These are phyloP conservation scores for Aplodontia rufa DNA, from an alignment of 2,113 vertebrate genomes.

Conservation along the genomic window DNA sequence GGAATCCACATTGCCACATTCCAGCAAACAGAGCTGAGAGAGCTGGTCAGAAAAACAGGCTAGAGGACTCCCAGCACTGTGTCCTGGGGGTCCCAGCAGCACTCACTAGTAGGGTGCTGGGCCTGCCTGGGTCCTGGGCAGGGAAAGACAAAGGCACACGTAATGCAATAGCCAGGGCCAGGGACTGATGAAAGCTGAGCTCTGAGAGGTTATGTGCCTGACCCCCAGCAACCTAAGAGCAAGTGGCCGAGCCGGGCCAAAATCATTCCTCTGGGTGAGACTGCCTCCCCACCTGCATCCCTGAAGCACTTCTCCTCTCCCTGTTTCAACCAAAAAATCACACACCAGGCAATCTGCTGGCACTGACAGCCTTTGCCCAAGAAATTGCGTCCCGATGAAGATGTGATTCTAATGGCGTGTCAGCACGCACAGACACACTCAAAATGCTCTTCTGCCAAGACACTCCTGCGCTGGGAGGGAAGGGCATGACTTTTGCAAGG, in stretches of 20 bases:
- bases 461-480: not conserved
- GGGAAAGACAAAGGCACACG: not conserved
- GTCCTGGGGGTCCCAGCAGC: not conserved
- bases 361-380: not conserved
- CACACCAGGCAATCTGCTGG: not conserved
- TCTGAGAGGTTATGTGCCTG: not conserved
- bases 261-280: not conserved
- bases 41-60: not conserved
- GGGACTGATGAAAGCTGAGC: not conserved
- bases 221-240: not conserved
- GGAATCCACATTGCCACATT: not conserved
- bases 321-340: conserved; percentile 33
- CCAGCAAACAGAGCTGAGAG: not conserved
- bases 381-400: conserved; percentile 24
- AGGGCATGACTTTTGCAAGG: not conserved
- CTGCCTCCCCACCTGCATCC: not conserved
- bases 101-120: not conserved
- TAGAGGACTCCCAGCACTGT: not conserved
- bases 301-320: not conserved
- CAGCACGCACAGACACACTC: not conserved
- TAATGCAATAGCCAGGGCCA: not conserved
- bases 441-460: not conserved
- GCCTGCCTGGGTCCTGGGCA: not conserved
- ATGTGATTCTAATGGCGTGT: not conserved
- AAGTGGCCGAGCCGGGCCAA: not conserved